These are phyloP conservation scores for Maconellicoccus hirsutus DNA, from an alignment of 1,140 invertebrate genomes.

Conservation along the genomic window DNA sequence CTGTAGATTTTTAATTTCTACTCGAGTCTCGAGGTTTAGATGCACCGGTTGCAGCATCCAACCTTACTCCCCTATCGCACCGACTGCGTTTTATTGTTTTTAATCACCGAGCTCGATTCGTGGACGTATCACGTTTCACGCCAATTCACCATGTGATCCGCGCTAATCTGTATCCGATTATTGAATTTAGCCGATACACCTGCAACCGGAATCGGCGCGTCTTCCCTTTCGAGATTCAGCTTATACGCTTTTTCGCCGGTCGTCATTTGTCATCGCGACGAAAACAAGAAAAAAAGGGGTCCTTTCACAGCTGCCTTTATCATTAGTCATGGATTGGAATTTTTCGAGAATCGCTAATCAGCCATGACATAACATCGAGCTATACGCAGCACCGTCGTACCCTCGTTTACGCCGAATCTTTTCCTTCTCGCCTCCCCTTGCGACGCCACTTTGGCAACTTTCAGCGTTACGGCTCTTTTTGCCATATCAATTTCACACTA, in stretches of 20 bases:
- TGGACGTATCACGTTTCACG: conserved; percentile 7
- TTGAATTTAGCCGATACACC: conserved; percentile 8
- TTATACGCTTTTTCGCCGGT: conserved; percentile 17
- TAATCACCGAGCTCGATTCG: too few species aligned
- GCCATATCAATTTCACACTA: conserved; percentile 19
- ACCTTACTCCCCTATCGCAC: too few species aligned
- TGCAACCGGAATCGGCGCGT: too few species aligned
- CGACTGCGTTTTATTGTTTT: neutral
- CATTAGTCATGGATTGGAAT: conserved; percentile 21
- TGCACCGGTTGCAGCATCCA: too few species aligned
- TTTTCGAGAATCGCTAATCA: conserved; percentile 21
- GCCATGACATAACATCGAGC: conserved; percentile 14
- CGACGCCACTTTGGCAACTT: neutral
- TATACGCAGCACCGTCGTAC: neutral
- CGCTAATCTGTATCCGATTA: conserved; percentile 19
- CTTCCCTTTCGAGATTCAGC: neutral
- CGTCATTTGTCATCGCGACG: conserved; percentile 12
- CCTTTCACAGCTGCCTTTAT: conserved; percentile 11
- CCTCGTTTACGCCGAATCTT: neutral
- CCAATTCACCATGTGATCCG: neutral
- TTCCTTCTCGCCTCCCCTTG: neutral
- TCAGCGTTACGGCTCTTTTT: neutral
- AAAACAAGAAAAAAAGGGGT: conserved; percentile 7
- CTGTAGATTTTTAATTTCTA: too few species aligned
- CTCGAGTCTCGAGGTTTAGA: too few species aligned